Conservation (phyloP, 2,113 vertebrate genomes). For the Corythaeola cristata region DNA sequence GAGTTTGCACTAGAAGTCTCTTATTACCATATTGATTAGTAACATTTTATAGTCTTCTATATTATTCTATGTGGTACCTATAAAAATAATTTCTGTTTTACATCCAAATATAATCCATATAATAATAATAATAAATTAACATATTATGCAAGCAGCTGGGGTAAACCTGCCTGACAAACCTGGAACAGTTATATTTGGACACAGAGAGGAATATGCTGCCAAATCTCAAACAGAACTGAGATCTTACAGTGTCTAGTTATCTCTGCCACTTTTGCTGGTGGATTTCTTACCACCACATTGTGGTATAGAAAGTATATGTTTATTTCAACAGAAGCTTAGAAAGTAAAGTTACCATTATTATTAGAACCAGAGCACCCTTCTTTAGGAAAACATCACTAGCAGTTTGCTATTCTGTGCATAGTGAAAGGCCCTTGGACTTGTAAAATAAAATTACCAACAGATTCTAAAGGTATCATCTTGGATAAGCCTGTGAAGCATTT, state of each 20-base stretch:
- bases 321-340: neutral
- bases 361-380: neutral
- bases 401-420: neutral
- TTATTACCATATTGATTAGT: neutral
- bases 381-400: neutral
- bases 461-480: neutral
- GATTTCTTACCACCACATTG: neutral
- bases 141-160: neutral
- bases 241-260: neutral
- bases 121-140: neutral
- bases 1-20: neutral
- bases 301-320: neutral
- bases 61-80: neutral
- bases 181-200: neutral
- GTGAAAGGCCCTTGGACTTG: fast-evolving
- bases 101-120: neutral
- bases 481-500: neutral
- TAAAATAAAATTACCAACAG: neutral
- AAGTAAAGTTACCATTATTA: neutral
- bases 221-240: neutral
- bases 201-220: neutral
- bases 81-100: neutral
- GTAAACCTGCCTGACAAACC: neutral
- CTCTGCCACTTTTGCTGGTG: neutral
- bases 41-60: neutral